Conservation (phyloP, 2,888 invertebrate genomes). For the Troglohyphantes excavatus region DNA sequence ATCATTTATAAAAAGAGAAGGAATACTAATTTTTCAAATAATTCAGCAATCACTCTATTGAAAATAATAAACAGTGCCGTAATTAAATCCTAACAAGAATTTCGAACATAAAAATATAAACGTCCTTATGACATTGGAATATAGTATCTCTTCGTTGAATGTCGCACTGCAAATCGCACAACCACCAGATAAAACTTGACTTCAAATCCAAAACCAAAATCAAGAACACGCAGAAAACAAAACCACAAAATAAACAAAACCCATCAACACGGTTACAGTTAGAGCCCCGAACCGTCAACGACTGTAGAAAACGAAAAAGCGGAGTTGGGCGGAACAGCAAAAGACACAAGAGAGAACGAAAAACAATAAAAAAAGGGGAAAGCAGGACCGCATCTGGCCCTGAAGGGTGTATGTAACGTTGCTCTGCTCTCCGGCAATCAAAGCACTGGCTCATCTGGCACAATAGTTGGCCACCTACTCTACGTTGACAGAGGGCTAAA, state of each 20-base stretch:
- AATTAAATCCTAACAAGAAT: too few species aligned
- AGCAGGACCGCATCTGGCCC: slow-evolving; percentile 41
- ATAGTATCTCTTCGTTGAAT: too few species aligned
- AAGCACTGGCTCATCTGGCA: slow-evolving; percentile 53
- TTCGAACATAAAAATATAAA: too few species aligned
- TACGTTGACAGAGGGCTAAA: slow-evolving; percentile 44
- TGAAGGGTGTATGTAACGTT: slow-evolving; percentile 13
- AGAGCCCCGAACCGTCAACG: neutral
- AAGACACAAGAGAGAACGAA: slow-evolving; percentile 7
- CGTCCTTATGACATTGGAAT: too few species aligned
- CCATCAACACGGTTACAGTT: neutral
- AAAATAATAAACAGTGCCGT: too few species aligned
- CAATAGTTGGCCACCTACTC: slow-evolving; percentile 32
- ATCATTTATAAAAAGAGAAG: too few species aligned
- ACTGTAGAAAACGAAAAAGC: neutral
- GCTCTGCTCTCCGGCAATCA: slow-evolving; percentile 37
- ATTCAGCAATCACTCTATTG: too few species aligned
- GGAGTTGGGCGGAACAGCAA: neutral
- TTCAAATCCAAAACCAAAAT: too few species aligned
- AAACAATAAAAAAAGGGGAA: slow-evolving; percentile 11
- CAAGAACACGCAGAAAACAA: too few species aligned
- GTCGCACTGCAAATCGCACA: too few species aligned
- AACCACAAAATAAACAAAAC: neutral
- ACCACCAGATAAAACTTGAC: too few species aligned
- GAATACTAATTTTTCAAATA: too few species aligned